Percentiles rank a stretch among this genome's conserved stretches.
phyloP scores from a whole-genome alignment of 2,797 vertebrate genomes.

The Champsocephalus esox region DNA sequence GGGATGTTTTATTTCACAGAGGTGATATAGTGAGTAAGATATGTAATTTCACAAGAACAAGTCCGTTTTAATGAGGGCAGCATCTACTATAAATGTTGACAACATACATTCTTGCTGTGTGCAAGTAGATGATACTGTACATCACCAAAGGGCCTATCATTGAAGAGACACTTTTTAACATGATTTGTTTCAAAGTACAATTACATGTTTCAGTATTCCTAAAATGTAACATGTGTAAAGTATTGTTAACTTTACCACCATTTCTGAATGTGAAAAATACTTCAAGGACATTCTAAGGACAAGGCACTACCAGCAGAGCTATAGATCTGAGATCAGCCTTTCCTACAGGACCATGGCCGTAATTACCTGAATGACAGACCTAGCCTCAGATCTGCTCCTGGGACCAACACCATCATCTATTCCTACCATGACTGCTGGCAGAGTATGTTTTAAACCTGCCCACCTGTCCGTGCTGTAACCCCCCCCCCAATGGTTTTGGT shows the following conservation, averaged over 20 bases:
- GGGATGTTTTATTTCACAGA: conserved; percentile 11
- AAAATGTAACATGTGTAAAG: neutral
- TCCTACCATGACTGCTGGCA: conserved; percentile 76
- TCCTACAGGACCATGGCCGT: conserved; percentile 75
- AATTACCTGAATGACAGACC: conserved; percentile 79
- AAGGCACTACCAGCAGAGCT: conserved; percentile 45
- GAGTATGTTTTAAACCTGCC: conserved; percentile 71
- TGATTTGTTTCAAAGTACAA: neutral
- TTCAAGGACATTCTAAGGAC: conserved; percentile 61
- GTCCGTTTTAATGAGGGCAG: neutral
- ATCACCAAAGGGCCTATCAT: neutral
- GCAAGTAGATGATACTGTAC: no score
- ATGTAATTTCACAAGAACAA: neutral
- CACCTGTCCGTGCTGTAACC: conserved; percentile 70
- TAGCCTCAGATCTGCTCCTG: conserved; percentile 67
- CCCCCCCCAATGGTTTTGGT: conserved; percentile 73
- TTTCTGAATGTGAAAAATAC: conserved; percentile 3
- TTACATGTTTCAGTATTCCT: neutral
- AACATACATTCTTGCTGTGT: no score
- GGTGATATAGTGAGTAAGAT: conserved; percentile 3
- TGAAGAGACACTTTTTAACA: neutral
- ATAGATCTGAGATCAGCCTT: conserved; percentile 79
- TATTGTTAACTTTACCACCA: conserved; percentile 20
- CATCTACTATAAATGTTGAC: no score
- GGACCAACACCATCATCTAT: conserved; percentile 71